phyloP scores from a whole-genome alignment of 2,113 vertebrate species.

The Passer domesticus region DNA sequence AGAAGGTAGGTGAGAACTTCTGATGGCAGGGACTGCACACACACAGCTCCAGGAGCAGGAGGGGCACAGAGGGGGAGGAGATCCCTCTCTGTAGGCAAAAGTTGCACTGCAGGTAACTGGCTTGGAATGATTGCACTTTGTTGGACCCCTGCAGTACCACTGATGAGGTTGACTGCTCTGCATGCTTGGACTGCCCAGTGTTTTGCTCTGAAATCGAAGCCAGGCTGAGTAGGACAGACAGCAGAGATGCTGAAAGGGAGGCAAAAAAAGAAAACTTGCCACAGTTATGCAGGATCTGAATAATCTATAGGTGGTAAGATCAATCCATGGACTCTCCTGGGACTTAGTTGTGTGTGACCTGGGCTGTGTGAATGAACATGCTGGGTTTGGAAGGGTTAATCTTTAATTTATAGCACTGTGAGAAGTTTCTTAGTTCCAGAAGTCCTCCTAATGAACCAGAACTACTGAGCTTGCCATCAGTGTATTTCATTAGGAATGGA shows the following conservation, averaged over 20 bases:
- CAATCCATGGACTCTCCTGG: not conserved
- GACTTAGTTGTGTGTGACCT: not conserved
- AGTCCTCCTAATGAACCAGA: not conserved
- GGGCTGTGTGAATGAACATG: not conserved
- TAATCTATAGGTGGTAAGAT: not conserved
- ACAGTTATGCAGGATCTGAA: not conserved
- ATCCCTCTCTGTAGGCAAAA: not conserved
- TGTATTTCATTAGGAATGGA: not conserved
- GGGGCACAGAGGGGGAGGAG: not conserved
- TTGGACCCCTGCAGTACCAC: not conserved
- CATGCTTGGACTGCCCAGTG: not conserved
- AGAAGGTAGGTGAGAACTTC: constrained; percentile 80
- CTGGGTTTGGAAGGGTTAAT: not conserved
- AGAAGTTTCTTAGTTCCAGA: not conserved
- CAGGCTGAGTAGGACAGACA: not conserved
- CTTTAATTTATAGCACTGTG: not conserved
- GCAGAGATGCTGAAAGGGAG: not conserved
- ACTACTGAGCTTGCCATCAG: not conserved
- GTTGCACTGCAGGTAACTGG: not conserved
- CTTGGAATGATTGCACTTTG: not conserved
- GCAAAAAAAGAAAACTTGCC: not conserved
- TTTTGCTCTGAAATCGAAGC: not conserved
- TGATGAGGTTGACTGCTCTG: not conserved
- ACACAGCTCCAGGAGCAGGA: not conserved
- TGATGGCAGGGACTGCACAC: not conserved